A percentile compares a stretch with the other conserved stretches of the same genome.
Evolutionary conservation across 2,888 invertebrate species (phyloP).

Genomic region (Gasteruption jaculator): DNA sequence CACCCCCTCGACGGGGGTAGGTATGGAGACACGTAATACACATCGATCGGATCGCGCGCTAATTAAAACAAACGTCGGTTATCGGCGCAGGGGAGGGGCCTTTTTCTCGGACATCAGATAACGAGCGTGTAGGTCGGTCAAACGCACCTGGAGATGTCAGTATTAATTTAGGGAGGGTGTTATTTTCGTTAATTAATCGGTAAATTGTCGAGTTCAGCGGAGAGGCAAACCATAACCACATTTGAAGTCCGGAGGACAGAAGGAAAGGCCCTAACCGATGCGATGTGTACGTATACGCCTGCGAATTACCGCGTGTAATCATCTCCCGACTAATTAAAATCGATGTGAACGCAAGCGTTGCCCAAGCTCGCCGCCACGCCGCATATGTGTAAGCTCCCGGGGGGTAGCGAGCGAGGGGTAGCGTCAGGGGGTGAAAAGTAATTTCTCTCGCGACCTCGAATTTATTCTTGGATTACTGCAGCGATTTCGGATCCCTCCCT

Average conservation of each 20-base stretch:
- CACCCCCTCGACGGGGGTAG: no score
- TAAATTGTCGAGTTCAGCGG: conserved; percentile 45
- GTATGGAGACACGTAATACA: no score
- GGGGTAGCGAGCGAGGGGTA: no score
- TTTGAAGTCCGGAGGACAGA: conserved; percentile 27
- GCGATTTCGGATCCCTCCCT: not conserved
- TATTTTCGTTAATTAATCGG: conserved; percentile 51
- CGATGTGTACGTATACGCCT: no score
- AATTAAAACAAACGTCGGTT: not conserved
- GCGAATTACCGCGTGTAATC: conserved; percentile 38
- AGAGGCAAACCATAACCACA: conserved; percentile 29
- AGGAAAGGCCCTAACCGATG: no score
- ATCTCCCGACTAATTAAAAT: conserved; percentile 43
- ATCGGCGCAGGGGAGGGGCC: not conserved
- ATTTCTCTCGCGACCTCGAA: no score
- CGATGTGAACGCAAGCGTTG: conserved; percentile 31
- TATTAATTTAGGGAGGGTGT: conserved; percentile 42
- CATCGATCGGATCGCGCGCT: not conserved
- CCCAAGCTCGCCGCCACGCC: conserved; percentile 17
- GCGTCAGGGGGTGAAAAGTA: no score
- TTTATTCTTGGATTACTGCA: no score
- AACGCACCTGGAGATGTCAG: conserved; percentile 31
- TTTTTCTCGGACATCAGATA: no score
- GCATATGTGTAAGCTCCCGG: no score
- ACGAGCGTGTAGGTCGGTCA: no score